phyloP scores from a whole-genome alignment of 2,113 vertebrate species.

The Euleptes europaea region DNA sequence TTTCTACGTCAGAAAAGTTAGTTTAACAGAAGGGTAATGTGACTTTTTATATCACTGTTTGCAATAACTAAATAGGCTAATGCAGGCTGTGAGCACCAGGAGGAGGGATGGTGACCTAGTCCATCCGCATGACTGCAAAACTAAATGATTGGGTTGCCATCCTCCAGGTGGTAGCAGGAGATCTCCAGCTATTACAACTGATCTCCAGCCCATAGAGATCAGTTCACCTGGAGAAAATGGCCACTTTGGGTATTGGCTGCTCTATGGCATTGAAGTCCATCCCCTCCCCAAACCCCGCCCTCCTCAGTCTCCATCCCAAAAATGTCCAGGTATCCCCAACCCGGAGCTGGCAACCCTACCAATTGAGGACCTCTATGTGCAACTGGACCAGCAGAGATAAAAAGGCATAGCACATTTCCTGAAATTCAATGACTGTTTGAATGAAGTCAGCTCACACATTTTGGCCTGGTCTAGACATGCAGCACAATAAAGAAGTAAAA shows the following conservation, averaged over 20 bases:
- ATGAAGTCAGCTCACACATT: not conserved
- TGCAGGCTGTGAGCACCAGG: not conserved
- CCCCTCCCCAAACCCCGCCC: no score
- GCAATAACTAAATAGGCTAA: not conserved
- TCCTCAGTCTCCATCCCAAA: no score
- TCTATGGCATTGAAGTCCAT: no score
- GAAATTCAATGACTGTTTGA: not conserved
- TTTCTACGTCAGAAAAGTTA: not conserved
- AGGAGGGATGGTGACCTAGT: not conserved
- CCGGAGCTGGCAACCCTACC: no score
- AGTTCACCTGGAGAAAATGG: no score
- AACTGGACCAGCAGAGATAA: not conserved
- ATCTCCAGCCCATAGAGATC: no score
- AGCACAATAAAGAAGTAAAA: not conserved
- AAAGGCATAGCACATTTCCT: not conserved
- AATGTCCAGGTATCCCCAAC: no score
- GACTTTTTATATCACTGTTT: not conserved
- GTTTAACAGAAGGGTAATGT: conserved; percentile 7
- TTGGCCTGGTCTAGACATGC: not conserved
- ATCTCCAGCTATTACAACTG: no score
- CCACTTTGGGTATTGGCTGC: no score
- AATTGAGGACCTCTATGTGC: not conserved
- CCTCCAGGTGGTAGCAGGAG: no score
- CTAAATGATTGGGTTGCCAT: no score
- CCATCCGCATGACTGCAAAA: not conserved